Evolutionary conservation across 2,888 invertebrate genomes (phyloP).

Genomic region (Drosophila sordidula): DNA sequence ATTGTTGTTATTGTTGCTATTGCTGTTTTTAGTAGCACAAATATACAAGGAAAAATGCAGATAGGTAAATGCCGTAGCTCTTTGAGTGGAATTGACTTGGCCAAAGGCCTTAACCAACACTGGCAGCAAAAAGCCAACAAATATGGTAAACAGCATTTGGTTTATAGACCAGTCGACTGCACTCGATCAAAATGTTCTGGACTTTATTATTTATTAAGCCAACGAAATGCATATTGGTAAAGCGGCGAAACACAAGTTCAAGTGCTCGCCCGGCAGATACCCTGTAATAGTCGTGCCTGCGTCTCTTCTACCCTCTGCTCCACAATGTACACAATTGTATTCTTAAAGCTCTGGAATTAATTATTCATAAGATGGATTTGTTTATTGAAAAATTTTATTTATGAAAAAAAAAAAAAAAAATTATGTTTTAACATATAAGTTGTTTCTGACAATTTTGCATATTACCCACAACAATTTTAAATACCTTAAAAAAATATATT

Average conservation of each 20-base stretch:
- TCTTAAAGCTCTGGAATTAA: no score
- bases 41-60: slow-evolving; percentile 12
- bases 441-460: no score
- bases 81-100: slow-evolving; percentile 26
- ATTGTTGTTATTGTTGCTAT: slow-evolving; percentile 10
- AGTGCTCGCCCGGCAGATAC: not conserved
- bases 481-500: no score
- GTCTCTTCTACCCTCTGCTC: no score
- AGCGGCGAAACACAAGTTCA: not conserved
- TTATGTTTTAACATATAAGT: no score
- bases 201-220: slow-evolving; percentile 11
- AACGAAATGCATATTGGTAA: not conserved
- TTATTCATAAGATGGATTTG: no score
- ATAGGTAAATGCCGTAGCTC: slow-evolving; percentile 7
- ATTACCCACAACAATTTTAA: no score
- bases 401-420: no score
- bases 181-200: slow-evolving; percentile 5
- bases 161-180: slow-evolving; percentile 23
- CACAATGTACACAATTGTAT: no score
- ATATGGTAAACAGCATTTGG: slow-evolving; percentile 24
- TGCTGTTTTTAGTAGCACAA: slow-evolving; percentile 1
- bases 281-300: not conserved
- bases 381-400: no score
- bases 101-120: slow-evolving; percentile 26
- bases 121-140: slow-evolving; percentile 8